Percentiles rank a stretch among this genome's conserved stretches.
phyloP scores from a whole-genome alignment of 2,888 invertebrate genomes.

The Xestia sexstrigata region DNA sequence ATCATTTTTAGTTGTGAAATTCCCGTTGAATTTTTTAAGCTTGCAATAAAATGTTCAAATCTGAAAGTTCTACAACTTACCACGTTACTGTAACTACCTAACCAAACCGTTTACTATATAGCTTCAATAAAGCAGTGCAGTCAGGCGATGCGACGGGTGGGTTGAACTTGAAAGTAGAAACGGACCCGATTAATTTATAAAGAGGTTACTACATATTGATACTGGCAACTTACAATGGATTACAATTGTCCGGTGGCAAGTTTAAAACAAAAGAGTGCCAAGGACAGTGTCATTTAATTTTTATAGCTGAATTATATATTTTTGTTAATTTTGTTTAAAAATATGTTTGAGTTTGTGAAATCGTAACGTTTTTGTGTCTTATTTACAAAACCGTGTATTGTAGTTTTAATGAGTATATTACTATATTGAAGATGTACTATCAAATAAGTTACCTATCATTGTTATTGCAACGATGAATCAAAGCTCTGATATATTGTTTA shows the following conservation, averaged over 20 bases:
- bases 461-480: conserved; percentile 79
- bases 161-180: not conserved
- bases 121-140: not conserved
- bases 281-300: conserved; percentile 69
- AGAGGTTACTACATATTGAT: not conserved
- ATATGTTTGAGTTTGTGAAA: conserved; percentile 74
- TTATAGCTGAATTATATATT: conserved; percentile 59
- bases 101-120: no score
- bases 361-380: conserved; percentile 73
- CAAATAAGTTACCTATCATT: conserved; percentile 70
- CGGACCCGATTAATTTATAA: not conserved
- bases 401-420: conserved; percentile 63
- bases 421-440: conserved; percentile 72
- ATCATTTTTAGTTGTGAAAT: conserved; percentile 50
- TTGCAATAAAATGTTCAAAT: conserved; percentile 34
- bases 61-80: not conserved
- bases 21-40: conserved; percentile 22
- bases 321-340: conserved; percentile 69
- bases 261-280: conserved; percentile 78
- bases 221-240: conserved; percentile 61
- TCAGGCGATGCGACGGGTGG: not conserved
- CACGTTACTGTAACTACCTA: not conserved
- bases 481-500: conserved; percentile 82
- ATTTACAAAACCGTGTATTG: conserved; percentile 65
- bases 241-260: conserved; percentile 52